Evolutionary conservation across 2,113 vertebrate genomes (phyloP).

Genomic region (Phoxinus phoxinus): DNA sequence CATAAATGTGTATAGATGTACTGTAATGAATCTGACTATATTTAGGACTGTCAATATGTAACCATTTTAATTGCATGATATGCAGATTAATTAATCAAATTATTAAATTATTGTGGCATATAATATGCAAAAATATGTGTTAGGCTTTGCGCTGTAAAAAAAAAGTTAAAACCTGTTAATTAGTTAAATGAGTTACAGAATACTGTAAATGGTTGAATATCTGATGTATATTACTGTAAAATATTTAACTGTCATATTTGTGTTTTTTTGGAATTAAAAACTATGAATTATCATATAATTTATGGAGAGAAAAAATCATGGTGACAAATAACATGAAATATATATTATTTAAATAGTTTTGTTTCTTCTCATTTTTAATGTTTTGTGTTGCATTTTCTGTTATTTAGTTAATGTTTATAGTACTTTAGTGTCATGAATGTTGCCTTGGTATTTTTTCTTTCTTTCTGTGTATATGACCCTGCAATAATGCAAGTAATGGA

Average conservation of each 20-base stretch:
- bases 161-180: background rate
- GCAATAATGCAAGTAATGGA: no score
- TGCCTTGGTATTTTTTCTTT: no score
- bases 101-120: background rate
- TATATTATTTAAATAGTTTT: background rate
- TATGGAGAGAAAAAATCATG: background rate
- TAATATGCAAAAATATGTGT: background rate
- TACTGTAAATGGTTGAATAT: background rate
- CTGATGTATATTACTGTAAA: background rate
- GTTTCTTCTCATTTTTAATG: background rate
- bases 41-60: background rate
- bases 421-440: no score
- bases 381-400: no score
- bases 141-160: no score
- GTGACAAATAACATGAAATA: background rate
- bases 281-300: background rate
- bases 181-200: background rate
- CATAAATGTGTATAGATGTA: background rate
- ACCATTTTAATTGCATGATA: background rate
- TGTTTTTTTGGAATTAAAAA: background rate
- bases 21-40: background rate
- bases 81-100: background rate
- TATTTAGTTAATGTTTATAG: no score
- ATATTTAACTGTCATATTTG: background rate
- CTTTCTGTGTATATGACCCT: no score